These are phyloP conservation scores for Puffinus mauretanicus DNA, from an alignment of 2,113 vertebrate species.

Conservation along the genomic window DNA sequence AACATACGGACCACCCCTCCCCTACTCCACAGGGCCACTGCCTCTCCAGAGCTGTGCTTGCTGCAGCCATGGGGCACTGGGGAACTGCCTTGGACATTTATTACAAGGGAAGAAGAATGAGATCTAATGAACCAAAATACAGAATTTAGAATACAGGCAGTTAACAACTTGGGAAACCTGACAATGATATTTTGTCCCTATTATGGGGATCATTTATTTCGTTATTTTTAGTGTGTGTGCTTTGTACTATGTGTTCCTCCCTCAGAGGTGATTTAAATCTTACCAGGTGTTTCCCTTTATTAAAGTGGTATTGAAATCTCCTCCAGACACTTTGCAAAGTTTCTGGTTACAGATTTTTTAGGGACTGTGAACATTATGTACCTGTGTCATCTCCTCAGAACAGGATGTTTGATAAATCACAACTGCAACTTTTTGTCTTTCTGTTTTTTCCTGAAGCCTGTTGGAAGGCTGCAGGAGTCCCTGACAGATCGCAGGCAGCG, in stretches of 20 bases:
- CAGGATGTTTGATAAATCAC: neutral
- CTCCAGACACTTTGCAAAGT: neutral
- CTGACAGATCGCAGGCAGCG: neutral
- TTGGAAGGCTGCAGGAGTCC: neutral
- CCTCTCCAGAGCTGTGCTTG: neutral
- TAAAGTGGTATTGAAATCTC: neutral
- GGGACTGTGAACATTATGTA: neutral
- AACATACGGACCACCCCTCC: neutral
- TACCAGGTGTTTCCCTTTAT: neutral
- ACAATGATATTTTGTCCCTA: neutral
- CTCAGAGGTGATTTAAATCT: neutral
- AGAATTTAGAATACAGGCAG: neutral
- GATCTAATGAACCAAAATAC: neutral
- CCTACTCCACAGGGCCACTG: rapidly evolving
- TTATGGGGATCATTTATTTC: neutral
- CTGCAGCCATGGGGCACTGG: neutral
- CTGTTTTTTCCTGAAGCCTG: neutral
- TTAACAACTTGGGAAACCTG: neutral
- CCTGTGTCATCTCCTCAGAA: neutral
- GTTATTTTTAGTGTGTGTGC: neutral
- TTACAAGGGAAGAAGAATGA: neutral
- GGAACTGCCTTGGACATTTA: neutral
- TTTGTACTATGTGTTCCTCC: neutral
- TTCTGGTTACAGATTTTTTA: neutral
- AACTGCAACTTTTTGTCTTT: neutral